A percentile compares a stretch with the other conserved stretches of the same genome.
Conservation (phyloP, 1,140 invertebrate species). For the Frieseomelitta varia region DNA sequence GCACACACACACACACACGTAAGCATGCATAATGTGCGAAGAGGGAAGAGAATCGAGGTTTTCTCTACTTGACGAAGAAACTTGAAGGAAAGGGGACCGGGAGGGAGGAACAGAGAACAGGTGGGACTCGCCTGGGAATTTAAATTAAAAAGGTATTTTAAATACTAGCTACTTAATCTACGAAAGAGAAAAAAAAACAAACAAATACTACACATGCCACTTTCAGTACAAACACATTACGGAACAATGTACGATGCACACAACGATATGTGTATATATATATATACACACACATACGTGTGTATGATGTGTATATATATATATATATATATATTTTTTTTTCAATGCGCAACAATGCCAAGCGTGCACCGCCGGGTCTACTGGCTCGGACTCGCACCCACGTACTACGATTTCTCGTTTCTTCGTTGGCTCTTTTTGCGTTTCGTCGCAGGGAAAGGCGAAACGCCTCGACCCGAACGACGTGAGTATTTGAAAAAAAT, state of each 20-base stretch:
- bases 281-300: background rate
- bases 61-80: conserved; percentile 36
- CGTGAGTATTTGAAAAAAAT: conserved; percentile 40
- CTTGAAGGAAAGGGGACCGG: background rate
- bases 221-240: conserved; percentile 63
- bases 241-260: conserved; percentile 62
- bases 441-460: conserved; percentile 39
- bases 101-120: background rate
- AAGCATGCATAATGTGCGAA: conserved; percentile 67
- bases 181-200: conserved; percentile 67
- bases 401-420: conserved; percentile 52
- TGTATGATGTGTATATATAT: background rate
- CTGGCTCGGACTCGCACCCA: conserved; percentile 63
- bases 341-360: conserved; percentile 68
- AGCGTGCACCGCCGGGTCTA: conserved; percentile 72
- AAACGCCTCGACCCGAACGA: conserved; percentile 31
- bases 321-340: conserved; percentile 20
- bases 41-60: conserved; percentile 14
- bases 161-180: conserved; percentile 75
- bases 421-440: conserved; percentile 28
- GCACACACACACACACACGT: conserved; percentile 48
- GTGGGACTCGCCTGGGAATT: conserved; percentile 36
- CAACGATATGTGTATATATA: conserved; percentile 46
- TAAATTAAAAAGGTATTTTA: conserved; percentile 64
- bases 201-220: conserved; percentile 76